Evolutionary conservation across 2,113 vertebrate genomes (phyloP).

Genomic region (Mesoclemmys tuberculata): DNA sequence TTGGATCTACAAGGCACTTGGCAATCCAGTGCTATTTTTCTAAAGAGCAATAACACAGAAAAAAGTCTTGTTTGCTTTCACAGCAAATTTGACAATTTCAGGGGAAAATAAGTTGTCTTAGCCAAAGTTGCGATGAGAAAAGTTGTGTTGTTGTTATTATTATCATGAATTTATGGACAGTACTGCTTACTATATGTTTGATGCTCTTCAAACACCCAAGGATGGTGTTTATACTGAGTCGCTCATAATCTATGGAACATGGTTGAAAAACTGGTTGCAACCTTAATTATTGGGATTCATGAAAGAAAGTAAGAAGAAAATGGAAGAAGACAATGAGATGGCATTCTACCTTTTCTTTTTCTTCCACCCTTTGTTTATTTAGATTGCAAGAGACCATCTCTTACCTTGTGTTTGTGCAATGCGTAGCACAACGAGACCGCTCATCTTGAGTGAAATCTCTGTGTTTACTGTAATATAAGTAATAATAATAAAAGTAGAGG

Average conservation of each 20-base stretch:
- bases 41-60: too few relatives aligned
- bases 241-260: not conserved
- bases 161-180: rapidly evolving
- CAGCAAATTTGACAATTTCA: not conserved
- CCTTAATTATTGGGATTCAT: not conserved
- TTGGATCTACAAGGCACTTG: not conserved
- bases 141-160: not conserved
- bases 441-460: not conserved
- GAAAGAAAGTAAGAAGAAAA: not conserved
- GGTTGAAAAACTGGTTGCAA: rapidly evolving
- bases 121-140: too few relatives aligned
- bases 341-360: not conserved
- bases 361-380: not conserved
- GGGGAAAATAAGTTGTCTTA: too few relatives aligned
- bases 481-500: not conserved
- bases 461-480: not conserved
- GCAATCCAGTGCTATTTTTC: too few relatives aligned
- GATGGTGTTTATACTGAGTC: rapidly evolving
- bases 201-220: not conserved
- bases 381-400: not conserved
- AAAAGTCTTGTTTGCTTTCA: not conserved
- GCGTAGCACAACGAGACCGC: not conserved
- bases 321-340: rapidly evolving
- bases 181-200: not conserved
- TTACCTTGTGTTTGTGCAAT: not conserved